These are phyloP conservation scores for Xiphorhynchus erythropygius DNA, from an alignment of 2,797 vertebrate genomes.

Conservation along the genomic window DNA sequence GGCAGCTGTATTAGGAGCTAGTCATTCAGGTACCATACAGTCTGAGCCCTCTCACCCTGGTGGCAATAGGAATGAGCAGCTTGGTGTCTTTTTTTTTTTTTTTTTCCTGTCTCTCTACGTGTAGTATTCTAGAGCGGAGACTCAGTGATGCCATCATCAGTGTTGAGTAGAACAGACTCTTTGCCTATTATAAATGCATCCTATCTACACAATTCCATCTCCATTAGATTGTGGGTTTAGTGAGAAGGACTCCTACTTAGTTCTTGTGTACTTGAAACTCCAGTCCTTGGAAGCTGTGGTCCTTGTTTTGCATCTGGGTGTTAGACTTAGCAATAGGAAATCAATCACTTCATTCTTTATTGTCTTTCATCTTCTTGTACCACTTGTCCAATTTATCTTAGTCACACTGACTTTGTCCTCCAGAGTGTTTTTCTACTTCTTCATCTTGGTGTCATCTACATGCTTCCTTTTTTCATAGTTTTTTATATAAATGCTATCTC, in stretches of 20 bases:
- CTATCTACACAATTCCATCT: background rate
- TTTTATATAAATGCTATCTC: background rate
- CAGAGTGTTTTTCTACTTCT: background rate
- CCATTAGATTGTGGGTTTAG: background rate
- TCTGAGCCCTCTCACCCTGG: accelerated
- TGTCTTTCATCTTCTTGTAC: background rate
- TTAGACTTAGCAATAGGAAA: background rate
- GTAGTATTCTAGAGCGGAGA: background rate
- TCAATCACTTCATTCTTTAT: slow-evolving; percentile 10
- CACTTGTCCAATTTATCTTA: slow-evolving; percentile 2
- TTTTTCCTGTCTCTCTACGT: background rate
- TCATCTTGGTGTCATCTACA: background rate
- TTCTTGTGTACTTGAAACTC: background rate
- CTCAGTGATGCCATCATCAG: background rate
- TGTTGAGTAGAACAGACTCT: background rate
- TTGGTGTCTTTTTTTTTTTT: background rate
- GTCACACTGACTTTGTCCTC: background rate
- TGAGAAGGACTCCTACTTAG: background rate
- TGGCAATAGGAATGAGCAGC: background rate
- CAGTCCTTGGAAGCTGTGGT: background rate
- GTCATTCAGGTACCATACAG: background rate
- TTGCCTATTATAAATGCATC: background rate
- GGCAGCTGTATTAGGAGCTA: background rate
- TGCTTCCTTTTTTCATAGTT: background rate
- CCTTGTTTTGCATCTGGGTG: background rate